Evolutionary conservation across 2,797 vertebrate genomes (phyloP).

Genomic region (Enoplosus armatus): DNA sequence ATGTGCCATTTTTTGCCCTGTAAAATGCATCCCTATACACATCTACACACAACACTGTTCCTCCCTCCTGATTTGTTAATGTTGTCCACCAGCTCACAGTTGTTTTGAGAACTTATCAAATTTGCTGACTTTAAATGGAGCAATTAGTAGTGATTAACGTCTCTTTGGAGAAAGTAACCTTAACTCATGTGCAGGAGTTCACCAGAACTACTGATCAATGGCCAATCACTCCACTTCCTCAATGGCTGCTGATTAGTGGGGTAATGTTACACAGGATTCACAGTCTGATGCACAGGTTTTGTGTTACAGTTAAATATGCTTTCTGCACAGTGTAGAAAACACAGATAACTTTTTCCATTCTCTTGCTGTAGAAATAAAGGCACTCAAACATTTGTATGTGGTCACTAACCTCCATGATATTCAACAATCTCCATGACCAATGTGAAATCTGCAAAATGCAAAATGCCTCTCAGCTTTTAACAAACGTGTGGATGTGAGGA

Average conservation of each 20-base stretch:
- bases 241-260: neutral
- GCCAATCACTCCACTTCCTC: neutral
- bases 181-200: no score
- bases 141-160: neutral
- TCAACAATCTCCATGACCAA: neutral
- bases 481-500: slow-evolving; percentile 31
- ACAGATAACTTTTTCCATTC: neutral
- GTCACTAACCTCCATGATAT: neutral
- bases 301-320: neutral
- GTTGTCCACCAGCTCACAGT: neutral
- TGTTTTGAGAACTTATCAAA: neutral
- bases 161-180: neutral
- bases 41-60: neutral
- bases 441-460: slow-evolving; percentile 1
- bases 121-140: neutral
- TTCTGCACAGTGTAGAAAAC: neutral
- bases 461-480: neutral
- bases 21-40: neutral
- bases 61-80: neutral
- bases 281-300: neutral
- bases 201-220: neutral
- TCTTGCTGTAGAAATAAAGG: neutral
- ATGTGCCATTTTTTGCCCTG: neutral
- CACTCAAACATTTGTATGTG: neutral
- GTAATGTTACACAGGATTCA: neutral